A percentile compares a stretch with the other conserved stretches of the same genome.
phyloP scores from a whole-genome alignment of 2,888 invertebrate species.

The Polietes domitor region DNA sequence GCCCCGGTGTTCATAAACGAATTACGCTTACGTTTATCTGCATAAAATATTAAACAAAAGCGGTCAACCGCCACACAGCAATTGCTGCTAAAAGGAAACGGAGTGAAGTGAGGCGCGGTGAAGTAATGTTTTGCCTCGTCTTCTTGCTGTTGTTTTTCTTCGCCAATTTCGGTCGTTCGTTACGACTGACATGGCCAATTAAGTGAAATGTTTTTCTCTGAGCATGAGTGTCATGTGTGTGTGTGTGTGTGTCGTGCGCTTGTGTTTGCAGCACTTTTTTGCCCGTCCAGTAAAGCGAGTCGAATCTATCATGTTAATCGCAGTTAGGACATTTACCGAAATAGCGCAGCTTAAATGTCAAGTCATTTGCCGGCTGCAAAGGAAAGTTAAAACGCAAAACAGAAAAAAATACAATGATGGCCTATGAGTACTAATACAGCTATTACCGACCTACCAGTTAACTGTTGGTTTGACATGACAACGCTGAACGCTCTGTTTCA shows the following conservation, averaged over 20 bases:
- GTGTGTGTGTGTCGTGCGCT: not conserved
- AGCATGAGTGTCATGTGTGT: not conserved
- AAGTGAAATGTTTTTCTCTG: conserved; percentile 44
- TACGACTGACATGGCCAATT: conserved; percentile 53
- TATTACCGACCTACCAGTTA: not conserved
- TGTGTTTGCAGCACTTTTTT: not conserved
- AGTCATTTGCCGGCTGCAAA: conserved; percentile 6
- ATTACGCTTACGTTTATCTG: conserved; percentile 49
- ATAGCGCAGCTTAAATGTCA: conserved; percentile 30
- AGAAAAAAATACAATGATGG: not conserved
- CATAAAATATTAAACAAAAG: conserved; percentile 34
- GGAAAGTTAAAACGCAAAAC: not conserved
- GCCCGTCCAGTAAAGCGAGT: not conserved
- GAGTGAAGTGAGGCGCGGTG: conserved; percentile 27
- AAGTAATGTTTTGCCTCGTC: conserved; percentile 1
- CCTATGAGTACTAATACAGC: not conserved
- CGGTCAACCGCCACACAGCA: not conserved
- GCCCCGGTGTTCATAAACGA: conserved; percentile 9
- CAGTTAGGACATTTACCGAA: conserved; percentile 15
- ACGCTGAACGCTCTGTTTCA: no score
- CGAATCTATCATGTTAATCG: conserved; percentile 27
- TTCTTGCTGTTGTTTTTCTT: not conserved
- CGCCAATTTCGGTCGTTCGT: not conserved
- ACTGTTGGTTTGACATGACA: not conserved
- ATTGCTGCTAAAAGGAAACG: not conserved